phyloP scores from a whole-genome alignment of 2,113 vertebrate genomes.

The Megaleporinus macrocephalus region DNA sequence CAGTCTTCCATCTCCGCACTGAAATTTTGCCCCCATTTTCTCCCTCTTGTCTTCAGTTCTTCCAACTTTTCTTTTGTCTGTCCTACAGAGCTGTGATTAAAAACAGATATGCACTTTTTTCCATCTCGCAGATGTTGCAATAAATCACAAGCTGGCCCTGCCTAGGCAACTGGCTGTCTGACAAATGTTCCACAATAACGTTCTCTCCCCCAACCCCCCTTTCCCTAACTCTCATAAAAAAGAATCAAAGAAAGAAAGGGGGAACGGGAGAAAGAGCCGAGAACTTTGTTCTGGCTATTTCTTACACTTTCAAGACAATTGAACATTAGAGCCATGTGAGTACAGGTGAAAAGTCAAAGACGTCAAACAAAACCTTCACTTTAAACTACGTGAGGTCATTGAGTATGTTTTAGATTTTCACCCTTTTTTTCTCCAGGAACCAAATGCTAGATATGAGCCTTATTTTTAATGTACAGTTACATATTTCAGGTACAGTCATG shows the following conservation, averaged over 20 bases:
- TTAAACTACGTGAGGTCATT: too few relatives aligned
- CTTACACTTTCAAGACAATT: conserved; percentile 13
- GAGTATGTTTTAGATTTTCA: too few relatives aligned
- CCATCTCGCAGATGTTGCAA: conserved; percentile 79
- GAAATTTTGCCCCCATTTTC: background rate
- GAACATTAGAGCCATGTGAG: too few relatives aligned
- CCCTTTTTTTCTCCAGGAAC: too few relatives aligned
- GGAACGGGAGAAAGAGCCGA: conserved; percentile 46
- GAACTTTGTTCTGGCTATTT: conserved; percentile 79
- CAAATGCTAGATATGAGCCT: too few relatives aligned
- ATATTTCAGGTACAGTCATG: too few relatives aligned
- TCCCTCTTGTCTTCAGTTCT: conserved; percentile 32
- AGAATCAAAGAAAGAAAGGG: conserved; percentile 33
- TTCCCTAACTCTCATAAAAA: conserved; percentile 68
- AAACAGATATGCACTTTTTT: conserved; percentile 65
- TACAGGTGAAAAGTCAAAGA: too few relatives aligned
- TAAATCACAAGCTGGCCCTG: conserved; percentile 81
- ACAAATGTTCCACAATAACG: conserved; percentile 83
- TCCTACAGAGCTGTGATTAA: conserved; percentile 64
- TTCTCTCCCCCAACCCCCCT: conserved; percentile 58
- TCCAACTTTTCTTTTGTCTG: conserved; percentile 54
- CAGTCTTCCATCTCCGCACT: background rate
- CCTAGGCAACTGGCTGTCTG: conserved; percentile 82
- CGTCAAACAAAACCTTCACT: too few relatives aligned
- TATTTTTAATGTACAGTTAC: too few relatives aligned